These are phyloP conservation scores for Synanceia verrucosa DNA, from an alignment of 2,797 vertebrate genomes.

Conservation along the genomic window DNA sequence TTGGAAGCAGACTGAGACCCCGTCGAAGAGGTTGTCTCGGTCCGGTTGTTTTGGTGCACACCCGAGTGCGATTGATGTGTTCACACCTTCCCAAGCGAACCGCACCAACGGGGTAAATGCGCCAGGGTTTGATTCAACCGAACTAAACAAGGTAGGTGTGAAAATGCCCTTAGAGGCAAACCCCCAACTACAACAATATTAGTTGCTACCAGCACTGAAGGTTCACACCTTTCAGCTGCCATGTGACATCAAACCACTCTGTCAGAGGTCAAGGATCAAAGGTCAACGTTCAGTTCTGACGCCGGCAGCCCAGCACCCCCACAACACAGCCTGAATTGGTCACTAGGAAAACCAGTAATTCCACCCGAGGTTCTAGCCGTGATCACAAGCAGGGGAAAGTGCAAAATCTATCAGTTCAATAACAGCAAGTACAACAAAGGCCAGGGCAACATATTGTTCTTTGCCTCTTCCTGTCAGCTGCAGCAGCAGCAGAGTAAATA, in stretches of 20 bases:
- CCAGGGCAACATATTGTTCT: not conserved
- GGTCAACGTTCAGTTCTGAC: slow-evolving; percentile 29
- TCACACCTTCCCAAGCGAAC: too few species aligned
- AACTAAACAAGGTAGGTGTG: too few species aligned
- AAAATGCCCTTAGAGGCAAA: not conserved
- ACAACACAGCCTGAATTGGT: slow-evolving; percentile 9
- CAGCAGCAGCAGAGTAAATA: not conserved
- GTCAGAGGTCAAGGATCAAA: slow-evolving; percentile 41
- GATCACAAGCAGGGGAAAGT: slow-evolving; percentile 13
- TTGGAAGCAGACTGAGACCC: too few species aligned
- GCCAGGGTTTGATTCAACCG: too few species aligned
- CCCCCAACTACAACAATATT: not conserved
- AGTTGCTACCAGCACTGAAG: not conserved
- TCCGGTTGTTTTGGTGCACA: too few species aligned
- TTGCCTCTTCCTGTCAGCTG: not conserved
- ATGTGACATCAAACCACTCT: slow-evolving; percentile 8
- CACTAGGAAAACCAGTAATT: not conserved
- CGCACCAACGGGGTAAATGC: too few species aligned
- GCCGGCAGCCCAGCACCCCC: too few species aligned
- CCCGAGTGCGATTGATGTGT: too few species aligned
- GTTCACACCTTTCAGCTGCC: slow-evolving; percentile 27
- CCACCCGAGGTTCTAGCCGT: slow-evolving; percentile 6
- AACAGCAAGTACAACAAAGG: slow-evolving; percentile 18
- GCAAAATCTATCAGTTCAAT: slow-evolving; percentile 33
- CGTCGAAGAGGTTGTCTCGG: too few species aligned